Evolutionary conservation across 2,113 vertebrate species (phyloP).

Genomic region (Motacilla tschutschensis): DNA sequence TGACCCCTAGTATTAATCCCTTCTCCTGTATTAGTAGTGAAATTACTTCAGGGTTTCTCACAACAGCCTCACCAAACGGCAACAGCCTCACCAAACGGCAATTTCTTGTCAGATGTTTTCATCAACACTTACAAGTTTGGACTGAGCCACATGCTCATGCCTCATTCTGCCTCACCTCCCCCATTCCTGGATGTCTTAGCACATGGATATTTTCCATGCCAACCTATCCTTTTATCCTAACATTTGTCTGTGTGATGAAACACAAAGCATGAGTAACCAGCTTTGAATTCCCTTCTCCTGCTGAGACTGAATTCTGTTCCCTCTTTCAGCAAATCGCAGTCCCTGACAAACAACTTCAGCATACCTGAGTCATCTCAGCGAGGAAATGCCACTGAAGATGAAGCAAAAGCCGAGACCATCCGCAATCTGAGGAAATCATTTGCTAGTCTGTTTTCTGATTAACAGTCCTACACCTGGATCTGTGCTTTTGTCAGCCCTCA

Average conservation of each 20-base stretch:
- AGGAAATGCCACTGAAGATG: constrained; percentile 83
- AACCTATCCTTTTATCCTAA: neutral
- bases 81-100: neutral
- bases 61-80: neutral
- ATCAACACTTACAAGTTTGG: neutral
- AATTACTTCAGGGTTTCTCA: neutral
- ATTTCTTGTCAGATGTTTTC: neutral
- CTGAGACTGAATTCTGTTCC: constrained; percentile 34
- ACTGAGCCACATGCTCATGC: neutral
- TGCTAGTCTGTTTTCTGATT: constrained; percentile 95
- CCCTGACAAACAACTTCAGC: constrained; percentile 92
- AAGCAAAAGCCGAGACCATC: constrained; percentile 95
- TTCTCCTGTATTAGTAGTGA: neutral
- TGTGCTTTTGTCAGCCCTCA: neutral
- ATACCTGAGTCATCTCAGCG: constrained; percentile 80
- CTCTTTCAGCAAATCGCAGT: constrained; percentile 90
- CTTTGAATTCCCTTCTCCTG: neutral
- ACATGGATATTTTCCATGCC: neutral
- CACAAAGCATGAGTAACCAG: neutral
- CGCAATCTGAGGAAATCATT: constrained; percentile 95
- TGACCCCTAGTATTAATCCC: neutral
- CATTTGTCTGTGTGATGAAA: neutral
- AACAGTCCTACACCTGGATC: constrained; percentile 17
- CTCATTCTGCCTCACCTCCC: neutral
- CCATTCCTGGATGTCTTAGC: neutral